Base-by-base conservation (phyloP, 2,888 invertebrate genomes). In the Monochamus alternatus region DNA sequence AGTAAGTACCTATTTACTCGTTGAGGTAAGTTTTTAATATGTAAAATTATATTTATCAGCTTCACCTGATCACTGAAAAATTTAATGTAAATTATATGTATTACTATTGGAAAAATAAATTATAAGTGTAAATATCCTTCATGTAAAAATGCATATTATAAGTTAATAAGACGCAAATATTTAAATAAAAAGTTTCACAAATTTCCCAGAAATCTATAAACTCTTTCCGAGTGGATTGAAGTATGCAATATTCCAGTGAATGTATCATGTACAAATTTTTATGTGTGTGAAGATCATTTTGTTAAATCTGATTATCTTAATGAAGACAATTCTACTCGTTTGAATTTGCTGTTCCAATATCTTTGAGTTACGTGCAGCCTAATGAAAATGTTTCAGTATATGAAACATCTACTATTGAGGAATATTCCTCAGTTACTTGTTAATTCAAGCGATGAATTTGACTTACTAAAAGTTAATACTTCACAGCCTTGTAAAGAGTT, bases 101-200 rank as follows among this genome's bases (percentile, higher is more conserved):
- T n/a, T 22, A 22, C 22, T 22, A 64, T 43, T 43, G 64, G 14
- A 3, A 64, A 14, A 44, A 44, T 31, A 8, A 67, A 67, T 5
- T 67, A 32, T 52, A 3, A 12, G 5, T 67, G 67, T 38, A 67
- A 67, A 7, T 52, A 67, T 52, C 67, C 55, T 12, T 55, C 30
- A 12, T 67, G 67, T 67, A 55, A 32, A 55, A 67, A 67, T 67
- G 2, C 3, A 12, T 67, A 52, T 52, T 32, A 43, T 9, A 14
- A 30, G 2, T 8, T 64, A n/a, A 8, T 31, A 44, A 7, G 44
- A 1, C 2, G 12, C 7, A 3, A 44, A 44, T 64, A 43, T 14
- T n/a, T 22, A n/a, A 67, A 67, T 65, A 65, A 51, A 51, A 44
- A 44, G 30, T 65, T 65, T 65, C 65, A 65, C n/a, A 65, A 4